Percentiles rank a stretch among this genome's conserved stretches.
phyloP scores from a whole-genome alignment of 2,888 invertebrate species.

The Tuta absoluta region DNA sequence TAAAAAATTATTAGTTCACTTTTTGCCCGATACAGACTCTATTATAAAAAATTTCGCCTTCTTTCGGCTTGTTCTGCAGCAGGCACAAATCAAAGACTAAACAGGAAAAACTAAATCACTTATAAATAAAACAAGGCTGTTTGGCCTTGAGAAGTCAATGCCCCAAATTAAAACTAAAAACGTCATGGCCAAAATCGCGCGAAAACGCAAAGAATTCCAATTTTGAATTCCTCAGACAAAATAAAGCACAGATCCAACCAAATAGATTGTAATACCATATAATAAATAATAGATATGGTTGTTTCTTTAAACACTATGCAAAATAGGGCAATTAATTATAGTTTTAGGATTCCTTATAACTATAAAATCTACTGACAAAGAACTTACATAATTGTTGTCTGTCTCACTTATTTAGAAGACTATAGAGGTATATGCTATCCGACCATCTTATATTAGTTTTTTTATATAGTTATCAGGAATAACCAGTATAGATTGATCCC shows the following conservation, averaged over 20 bases:
- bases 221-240: slow-evolving; percentile 24
- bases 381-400: not conserved
- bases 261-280: slow-evolving; percentile 8
- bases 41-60: too few species aligned
- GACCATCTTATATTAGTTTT: too few species aligned
- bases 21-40: too few species aligned
- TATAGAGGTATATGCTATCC: too few species aligned
- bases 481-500: too few species aligned
- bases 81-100: not conserved
- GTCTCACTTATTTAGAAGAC: too few species aligned
- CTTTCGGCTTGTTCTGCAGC: too few species aligned
- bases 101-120: not conserved
- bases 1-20: too few species aligned
- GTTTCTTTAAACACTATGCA: slow-evolving; percentile 21
- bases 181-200: slow-evolving; percentile 22
- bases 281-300: slow-evolving; percentile 21
- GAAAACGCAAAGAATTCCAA: slow-evolving; percentile 17
- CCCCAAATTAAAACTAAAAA: slow-evolving; percentile 19
- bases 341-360: slow-evolving; percentile 11
- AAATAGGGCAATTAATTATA: slow-evolving; percentile 20
- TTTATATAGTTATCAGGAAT: too few species aligned
- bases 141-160: slow-evolving; percentile 21
- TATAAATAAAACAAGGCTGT: slow-evolving; percentile 12
- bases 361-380: not conserved
- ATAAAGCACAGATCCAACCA: slow-evolving; percentile 13